These are phyloP conservation scores for Pavo muticus DNA, from an alignment of 2,113 vertebrate genomes.

Conservation along the genomic window DNA sequence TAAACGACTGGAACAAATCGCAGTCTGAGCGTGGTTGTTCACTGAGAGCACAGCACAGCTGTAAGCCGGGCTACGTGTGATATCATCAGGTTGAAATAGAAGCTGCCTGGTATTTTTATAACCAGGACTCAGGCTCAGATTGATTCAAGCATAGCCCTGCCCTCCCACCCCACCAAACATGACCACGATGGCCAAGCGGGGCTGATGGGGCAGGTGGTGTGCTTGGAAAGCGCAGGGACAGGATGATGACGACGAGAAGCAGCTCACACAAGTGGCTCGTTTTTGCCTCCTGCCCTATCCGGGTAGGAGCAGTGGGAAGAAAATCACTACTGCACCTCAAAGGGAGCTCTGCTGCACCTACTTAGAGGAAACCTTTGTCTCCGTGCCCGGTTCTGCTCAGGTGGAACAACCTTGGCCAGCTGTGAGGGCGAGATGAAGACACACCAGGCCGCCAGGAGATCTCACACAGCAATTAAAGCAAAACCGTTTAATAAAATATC, in stretches of 20 bases:
- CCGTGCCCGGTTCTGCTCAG: rapidly evolving
- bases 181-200: not conserved
- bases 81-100: not conserved
- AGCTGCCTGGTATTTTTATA: not conserved
- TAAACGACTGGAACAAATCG: conserved; percentile 47
- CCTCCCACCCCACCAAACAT: not conserved
- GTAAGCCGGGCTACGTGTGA: not conserved
- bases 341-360: not conserved
- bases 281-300: not conserved
- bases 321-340: not conserved
- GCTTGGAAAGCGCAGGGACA: not conserved
- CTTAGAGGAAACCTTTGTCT: not conserved
- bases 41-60: not conserved
- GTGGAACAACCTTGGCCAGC: not conserved
- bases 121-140: not conserved
- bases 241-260: not conserved
- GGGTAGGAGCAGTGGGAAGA: not conserved
- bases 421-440: not conserved
- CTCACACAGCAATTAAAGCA: conserved; percentile 3
- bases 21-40: not conserved
- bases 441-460: not conserved
- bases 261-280: not conserved
- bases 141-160: not conserved
- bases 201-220: not conserved
- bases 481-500: conserved; percentile 73